Evolutionary conservation across 1,140 invertebrate species (phyloP), one percentile per base, ranked within the genome.

Genomic region (Scaptomyza hsui): DNA sequence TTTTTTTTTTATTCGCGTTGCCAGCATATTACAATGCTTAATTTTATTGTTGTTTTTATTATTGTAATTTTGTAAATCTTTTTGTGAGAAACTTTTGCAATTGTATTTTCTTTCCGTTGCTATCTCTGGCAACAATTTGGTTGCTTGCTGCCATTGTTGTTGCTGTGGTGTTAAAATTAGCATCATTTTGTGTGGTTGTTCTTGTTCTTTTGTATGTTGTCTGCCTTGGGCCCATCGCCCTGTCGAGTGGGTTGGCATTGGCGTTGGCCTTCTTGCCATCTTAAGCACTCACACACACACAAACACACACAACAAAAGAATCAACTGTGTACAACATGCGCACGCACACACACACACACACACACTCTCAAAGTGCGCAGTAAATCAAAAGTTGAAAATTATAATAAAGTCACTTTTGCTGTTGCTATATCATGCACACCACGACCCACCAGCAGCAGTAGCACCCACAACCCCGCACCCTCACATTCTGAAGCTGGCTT

Each of bases 331-430:
- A 53, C 26, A 21, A 21, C 2, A n/a, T 32, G 44, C 5, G 37
- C 24, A 42, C 49, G 49, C 37, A 35, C 42, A 47, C 29, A 63
- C 48, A 51, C 19, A 55, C 19, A 42, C 7, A 35, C 5, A 13
- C 5, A 26, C 42, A 48, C 15, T 26, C 53, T 52, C 53, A 69
- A 61, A 61, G 57, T 56, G 47, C 51, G 82, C 78, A 78, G 82
- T 88, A 88, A 88, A 88, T 88, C 82, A 88, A 88, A 88, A 88
- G 82, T 88, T 88, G 78, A 78, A 88, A 88, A 88, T 88, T 88
- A 88, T 88, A 88, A 88, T 88, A 88, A 88, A 88, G 78, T 88
- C 78, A 78, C 82, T 88, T 82, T 73, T 82, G 75, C 63, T 77
- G 73, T 78, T 60, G 69, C 73, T 85, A 85, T 85, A 85, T 86